Conservation (phyloP, 2,113 vertebrate genomes). For the Prochilodus magdalenae region DNA sequence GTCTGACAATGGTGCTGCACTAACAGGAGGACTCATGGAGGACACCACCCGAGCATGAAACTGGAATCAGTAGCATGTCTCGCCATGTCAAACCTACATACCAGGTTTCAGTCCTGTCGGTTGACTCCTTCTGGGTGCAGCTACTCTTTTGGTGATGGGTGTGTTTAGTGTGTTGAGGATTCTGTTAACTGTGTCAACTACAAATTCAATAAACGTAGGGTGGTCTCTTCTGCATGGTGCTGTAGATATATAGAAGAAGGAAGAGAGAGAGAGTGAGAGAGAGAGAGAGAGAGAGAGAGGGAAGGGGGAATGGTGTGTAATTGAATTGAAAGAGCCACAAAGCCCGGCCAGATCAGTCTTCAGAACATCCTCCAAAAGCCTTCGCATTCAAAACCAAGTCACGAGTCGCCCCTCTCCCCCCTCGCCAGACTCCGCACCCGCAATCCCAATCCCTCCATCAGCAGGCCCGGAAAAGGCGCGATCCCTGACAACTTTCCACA, state of each 20-base stretch:
- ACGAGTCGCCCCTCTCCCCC: constrained; percentile 65
- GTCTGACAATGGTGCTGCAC: too few relatives aligned
- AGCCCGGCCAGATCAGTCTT: constrained; percentile 57
- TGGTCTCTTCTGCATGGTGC: too few relatives aligned
- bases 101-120: too few relatives aligned
- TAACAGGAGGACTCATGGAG: too few relatives aligned
- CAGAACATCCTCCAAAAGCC: constrained; percentile 63
- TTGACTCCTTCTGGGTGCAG: too few relatives aligned
- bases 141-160: too few relatives aligned
- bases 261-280: constrained; percentile 56
- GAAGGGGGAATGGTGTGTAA: background rate
- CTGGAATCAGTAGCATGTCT: too few relatives aligned
- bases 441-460: constrained; percentile 60
- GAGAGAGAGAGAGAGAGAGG: constrained; percentile 57
- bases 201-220: too few relatives aligned
- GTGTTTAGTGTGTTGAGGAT: too few relatives aligned
- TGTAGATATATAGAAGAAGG: background rate
- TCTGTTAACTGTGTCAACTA: too few relatives aligned
- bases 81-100: too few relatives aligned
- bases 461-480: constrained; percentile 66
- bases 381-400: constrained; percentile 73
- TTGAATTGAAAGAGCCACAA: constrained; percentile 13
- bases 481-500: constrained; percentile 73
- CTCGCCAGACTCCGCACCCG: constrained; percentile 68
- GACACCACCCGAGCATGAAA: too few relatives aligned